A percentile compares a stretch with the other conserved stretches of the same genome.
These are phyloP conservation scores for Takifugu flavidus DNA, from an alignment of 2,113 vertebrate species.

Conservation along the genomic window DNA sequence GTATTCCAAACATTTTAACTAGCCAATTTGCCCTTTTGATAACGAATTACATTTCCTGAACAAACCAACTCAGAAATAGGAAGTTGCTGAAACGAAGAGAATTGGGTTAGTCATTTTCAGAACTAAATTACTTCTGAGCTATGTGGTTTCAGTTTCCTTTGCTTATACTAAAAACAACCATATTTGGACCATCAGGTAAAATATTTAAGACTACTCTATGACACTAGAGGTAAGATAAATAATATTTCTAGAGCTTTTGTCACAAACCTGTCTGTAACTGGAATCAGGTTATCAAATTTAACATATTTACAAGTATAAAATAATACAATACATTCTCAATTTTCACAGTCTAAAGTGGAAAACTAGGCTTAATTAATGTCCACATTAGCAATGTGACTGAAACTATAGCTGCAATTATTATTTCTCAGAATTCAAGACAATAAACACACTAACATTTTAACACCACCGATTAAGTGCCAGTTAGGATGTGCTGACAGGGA, in stretches of 20 bases:
- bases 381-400: conserved; percentile 15
- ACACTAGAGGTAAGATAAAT: too few relatives aligned
- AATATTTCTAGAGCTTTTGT: conserved; percentile 23
- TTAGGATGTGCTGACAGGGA: conserved; percentile 20
- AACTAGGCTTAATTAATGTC: conserved; percentile 27
- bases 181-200: too few relatives aligned
- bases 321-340: conserved; percentile 65
- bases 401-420: conserved; percentile 1
- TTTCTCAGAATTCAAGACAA: conserved; percentile 11
- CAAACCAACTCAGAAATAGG: too few relatives aligned
- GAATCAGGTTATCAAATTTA: conserved; percentile 28
- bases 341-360: conserved; percentile 65
- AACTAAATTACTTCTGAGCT: too few relatives aligned
- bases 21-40: too few relatives aligned
- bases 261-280: conserved; percentile 24
- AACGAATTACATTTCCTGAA: too few relatives aligned
- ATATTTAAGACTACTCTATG: too few relatives aligned
- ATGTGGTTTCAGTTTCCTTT: too few relatives aligned
- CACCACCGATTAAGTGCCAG: conserved; percentile 54
- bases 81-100: too few relatives aligned
- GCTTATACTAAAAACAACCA: too few relatives aligned
- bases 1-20: too few relatives aligned
- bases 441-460: conserved; percentile 33
- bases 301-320: conserved; percentile 44
- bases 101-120: too few relatives aligned